phyloP scores from a whole-genome alignment of 2,888 invertebrate genomes.

The Thymelicus sylvestris region DNA sequence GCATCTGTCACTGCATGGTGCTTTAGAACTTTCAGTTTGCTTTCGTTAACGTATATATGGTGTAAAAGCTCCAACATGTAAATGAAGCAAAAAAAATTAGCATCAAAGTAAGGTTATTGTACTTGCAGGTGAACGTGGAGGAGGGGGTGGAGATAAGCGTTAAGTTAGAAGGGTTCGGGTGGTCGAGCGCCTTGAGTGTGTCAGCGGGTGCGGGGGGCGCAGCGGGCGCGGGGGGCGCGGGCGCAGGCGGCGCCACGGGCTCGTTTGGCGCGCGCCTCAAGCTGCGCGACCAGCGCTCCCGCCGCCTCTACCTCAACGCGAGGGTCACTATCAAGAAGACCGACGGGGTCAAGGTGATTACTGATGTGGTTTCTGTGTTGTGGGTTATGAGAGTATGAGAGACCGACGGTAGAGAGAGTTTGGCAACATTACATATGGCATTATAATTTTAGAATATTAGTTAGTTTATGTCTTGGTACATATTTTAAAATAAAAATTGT shows the following conservation, averaged over 20 bases:
- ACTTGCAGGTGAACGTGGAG: conserved; percentile 87
- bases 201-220: conserved; percentile 51
- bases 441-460: too few relatives aligned
- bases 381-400: too few relatives aligned
- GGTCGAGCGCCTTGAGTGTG: conserved; percentile 86
- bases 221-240: conserved; percentile 83
- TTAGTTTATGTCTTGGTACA: too few relatives aligned
- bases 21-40: too few relatives aligned
- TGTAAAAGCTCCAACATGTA: too few relatives aligned
- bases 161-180: conserved; percentile 93
- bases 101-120: background rate
- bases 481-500: too few relatives aligned
- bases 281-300: conserved; percentile 89
- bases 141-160: conserved; percentile 90
- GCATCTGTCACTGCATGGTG: background rate
- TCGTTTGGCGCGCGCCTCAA: conserved; percentile 88
- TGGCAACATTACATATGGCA: too few relatives aligned
- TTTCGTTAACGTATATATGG: too few relatives aligned
- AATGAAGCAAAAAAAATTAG: too few relatives aligned
- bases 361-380: too few relatives aligned
- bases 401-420: too few relatives aligned
- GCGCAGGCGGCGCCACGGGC: conserved; percentile 51
- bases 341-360: conserved; percentile 79
- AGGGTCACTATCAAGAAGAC: conserved; percentile 75
- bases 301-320: conserved; percentile 91